Conservation (phyloP, 2,113 vertebrate genomes). For the Protobothrops flavoviridis region DNA sequence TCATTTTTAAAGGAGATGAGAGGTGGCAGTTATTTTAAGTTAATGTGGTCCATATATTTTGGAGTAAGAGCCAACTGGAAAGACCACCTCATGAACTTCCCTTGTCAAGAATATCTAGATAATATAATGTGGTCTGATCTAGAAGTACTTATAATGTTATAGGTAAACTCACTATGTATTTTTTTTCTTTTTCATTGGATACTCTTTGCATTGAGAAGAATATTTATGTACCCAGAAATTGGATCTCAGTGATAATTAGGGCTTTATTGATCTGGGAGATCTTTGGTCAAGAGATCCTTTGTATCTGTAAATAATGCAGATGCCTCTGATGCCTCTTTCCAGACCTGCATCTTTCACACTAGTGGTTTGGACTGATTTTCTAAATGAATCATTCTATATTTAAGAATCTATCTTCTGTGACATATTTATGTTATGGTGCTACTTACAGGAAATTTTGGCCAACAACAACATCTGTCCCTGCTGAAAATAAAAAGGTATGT, state of each 20-base stretch:
- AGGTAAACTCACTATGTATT: neutral
- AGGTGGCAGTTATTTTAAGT: too few relatives aligned
- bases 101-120: neutral
- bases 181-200: neutral
- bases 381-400: neutral
- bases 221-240: neutral
- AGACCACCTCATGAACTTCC: neutral
- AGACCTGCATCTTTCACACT: neutral
- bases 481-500: slow-evolving; percentile 85
- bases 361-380: neutral
- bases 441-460: slow-evolving; percentile 94
- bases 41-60: too few relatives aligned
- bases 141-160: neutral
- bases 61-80: neutral
- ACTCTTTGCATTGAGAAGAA: neutral
- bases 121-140: neutral
- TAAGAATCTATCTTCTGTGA: neutral
- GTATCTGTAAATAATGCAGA: neutral
- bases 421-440: slow-evolving; percentile 34
- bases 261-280: neutral
- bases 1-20: neutral
- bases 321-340: neutral
- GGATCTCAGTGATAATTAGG: neutral
- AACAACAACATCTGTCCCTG: slow-evolving; percentile 71
- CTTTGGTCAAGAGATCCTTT: neutral